A percentile compares a stretch with the other conserved stretches of the same genome.
Conservation (phyloP, 2,888 invertebrate genomes). For the Clistopyga incitator region DNA sequence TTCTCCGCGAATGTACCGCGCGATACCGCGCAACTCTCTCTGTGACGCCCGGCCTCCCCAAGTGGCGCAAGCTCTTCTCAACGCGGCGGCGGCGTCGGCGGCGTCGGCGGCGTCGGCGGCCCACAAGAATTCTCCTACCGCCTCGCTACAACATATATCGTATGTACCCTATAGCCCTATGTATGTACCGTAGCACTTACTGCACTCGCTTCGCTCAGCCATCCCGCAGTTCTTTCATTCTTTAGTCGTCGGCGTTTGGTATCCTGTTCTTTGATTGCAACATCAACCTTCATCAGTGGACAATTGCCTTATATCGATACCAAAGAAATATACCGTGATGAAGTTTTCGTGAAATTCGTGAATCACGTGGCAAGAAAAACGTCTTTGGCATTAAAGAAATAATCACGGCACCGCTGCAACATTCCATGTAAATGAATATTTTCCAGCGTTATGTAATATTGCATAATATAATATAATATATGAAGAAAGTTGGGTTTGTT, state of each 20-base stretch:
- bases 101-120: too few relatives aligned
- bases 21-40: constrained; percentile 67
- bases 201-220: neutral
- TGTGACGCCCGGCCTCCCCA: constrained; percentile 61
- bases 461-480: too few relatives aligned
- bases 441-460: too few relatives aligned
- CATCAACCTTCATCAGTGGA: neutral
- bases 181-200: constrained; percentile 15
- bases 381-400: too few relatives aligned
- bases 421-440: too few relatives aligned
- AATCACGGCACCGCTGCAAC: too few relatives aligned
- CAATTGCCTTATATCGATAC: constrained; percentile 7
- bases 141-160: constrained; percentile 13
- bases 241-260: neutral
- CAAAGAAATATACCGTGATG: neutral
- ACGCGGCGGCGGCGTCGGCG: too few relatives aligned
- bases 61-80: constrained; percentile 69
- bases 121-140: constrained; percentile 54
- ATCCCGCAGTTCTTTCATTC: neutral
- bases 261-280: constrained; percentile 1
- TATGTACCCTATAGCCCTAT: neutral
- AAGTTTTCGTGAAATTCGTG: neutral
- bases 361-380: neutral
- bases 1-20: constrained; percentile 51
- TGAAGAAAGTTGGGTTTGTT: too few relatives aligned